Base-by-base conservation (phyloP, 2,113 vertebrate genomes). In the Larimichthys crocea region DNA sequence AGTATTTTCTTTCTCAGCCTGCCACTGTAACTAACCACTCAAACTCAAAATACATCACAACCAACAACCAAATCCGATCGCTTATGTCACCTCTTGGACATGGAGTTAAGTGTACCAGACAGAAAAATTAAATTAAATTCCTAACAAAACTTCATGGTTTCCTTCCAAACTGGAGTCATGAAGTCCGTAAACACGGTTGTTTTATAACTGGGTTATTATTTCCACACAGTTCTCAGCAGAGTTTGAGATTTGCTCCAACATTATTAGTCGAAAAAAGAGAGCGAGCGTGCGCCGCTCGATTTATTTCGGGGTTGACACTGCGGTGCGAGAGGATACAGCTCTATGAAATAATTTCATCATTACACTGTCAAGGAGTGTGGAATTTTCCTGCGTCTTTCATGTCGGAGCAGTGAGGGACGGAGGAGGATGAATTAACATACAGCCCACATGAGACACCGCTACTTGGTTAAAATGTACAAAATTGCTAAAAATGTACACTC, bases 291-390 rank as follows among this genome's bases (percentile, higher is more conserved):
- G 5, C 26, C 0, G n/a, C 52, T 74, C 2, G 60, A 79, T 80
- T 79, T 74, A 76, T 62, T 80, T 29, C 44, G 5, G 66, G 56
- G 29, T 20, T 55, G 75, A 86, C 82, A 63, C 70, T 29, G 53
- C 35, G 72, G 73, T 79, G 86, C 70, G 29, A 61, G 48, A 84
- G 78, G 82, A 87, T 67, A 76, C 44, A 3, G 60, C 7, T 20
- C 42, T 59, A 71, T 76, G 76, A 90, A 86, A 85, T 85, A 63
- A 82, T 79, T 85, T 85, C 53, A 68, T 81, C 86, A 71, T 85
- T 74, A 65, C 78, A 69, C 83, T 77, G 85, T 88, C 74, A 81
- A 16, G 72, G 65, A 71, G 65, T 48, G 65, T 57, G 75, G 80
- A 85, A 68, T 85, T 74, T 87, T 79, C 74, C 22, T 40, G 20